phyloP scores from a whole-genome alignment of 1,140 invertebrate genomes.

The Sitodiplosis mosellana region DNA sequence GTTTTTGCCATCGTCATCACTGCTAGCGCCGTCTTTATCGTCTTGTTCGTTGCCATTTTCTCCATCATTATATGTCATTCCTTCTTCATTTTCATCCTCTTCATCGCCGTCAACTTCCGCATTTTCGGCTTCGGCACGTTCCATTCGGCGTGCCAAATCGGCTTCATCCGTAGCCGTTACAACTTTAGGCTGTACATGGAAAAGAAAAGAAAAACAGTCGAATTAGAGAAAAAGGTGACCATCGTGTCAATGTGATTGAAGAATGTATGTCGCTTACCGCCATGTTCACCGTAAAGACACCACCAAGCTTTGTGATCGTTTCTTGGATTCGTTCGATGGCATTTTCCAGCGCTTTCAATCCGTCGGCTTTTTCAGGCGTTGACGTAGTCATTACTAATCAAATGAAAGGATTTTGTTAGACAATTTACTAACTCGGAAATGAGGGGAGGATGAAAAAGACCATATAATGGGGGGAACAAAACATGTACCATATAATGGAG shows the following conservation, averaged over 20 bases:
- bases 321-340: slow-evolving; percentile 77
- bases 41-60: slow-evolving; percentile 16
- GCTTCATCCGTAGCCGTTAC: slow-evolving; percentile 96
- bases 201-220: slow-evolving; percentile 1
- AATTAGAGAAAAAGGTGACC: not conserved
- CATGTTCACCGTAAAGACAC: slow-evolving; percentile 90
- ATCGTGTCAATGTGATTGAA: not conserved
- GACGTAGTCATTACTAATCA: slow-evolving; percentile 88
- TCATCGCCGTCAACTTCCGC: slow-evolving; percentile 82
- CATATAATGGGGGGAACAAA: no score
- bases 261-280: slow-evolving; percentile 44
- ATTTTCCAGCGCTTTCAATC: slow-evolving; percentile 70
- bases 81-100: slow-evolving; percentile 52
- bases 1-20: slow-evolving; percentile 4
- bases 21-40: slow-evolving; percentile 17
- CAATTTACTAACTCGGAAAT: not conserved
- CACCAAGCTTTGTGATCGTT: slow-evolving; percentile 66
- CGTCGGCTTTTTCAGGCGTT: slow-evolving; percentile 88
- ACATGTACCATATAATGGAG: slow-evolving; percentile 92
- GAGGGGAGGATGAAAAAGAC: no score
- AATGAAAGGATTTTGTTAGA: no score
- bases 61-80: slow-evolving; percentile 28
- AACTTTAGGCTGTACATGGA: slow-evolving; percentile 68
- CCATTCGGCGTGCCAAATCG: slow-evolving; percentile 82
- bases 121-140: slow-evolving; percentile 83